Percentiles rank a stretch among this genome's conserved stretches.
Conservation (phyloP, 2,888 invertebrate species). For the Microdon myrmicae region DNA sequence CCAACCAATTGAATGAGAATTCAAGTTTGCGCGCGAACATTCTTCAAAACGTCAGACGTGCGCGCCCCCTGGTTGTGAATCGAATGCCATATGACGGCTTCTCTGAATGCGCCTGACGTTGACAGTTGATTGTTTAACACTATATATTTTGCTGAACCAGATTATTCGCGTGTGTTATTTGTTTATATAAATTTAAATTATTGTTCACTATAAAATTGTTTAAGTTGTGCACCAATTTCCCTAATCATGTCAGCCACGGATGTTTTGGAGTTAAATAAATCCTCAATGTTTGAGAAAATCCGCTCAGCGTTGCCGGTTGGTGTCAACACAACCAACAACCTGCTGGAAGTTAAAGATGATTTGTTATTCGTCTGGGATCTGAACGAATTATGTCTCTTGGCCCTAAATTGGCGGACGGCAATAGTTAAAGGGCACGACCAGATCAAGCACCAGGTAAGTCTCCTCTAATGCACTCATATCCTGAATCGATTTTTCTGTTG, state of each 20-base stretch:
- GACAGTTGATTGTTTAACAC: slow-evolving; percentile 12
- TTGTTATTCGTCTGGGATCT: slow-evolving; percentile 74
- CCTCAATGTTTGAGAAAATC: slow-evolving; percentile 70
- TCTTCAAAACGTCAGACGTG: too few species aligned
- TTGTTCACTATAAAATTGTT: neutral
- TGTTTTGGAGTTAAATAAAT: slow-evolving; percentile 70
- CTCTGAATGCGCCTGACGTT: slow-evolving; percentile 14
- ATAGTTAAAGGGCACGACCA: slow-evolving; percentile 63
- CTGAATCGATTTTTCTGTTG: slow-evolving; percentile 27
- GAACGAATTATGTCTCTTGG: slow-evolving; percentile 70
- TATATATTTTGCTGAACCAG: neutral
- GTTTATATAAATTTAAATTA: slow-evolving; percentile 3
- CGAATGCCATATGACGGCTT: too few species aligned
- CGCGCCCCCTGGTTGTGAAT: too few species aligned
- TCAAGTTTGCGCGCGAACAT: too few species aligned
- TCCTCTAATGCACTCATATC: neutral
- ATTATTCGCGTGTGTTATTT: slow-evolving; percentile 21
- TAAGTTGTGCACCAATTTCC: neutral
- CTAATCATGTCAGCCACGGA: slow-evolving; percentile 67
- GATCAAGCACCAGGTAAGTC: slow-evolving; percentile 68
- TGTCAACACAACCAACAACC: slow-evolving; percentile 69
- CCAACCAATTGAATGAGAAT: too few species aligned
- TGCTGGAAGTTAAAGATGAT: slow-evolving; percentile 72
- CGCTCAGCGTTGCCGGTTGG: slow-evolving; percentile 69
- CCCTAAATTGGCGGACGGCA: slow-evolving; percentile 69